Conservation (phyloP, 2,797 vertebrate species). For the Falco concolor region DNA sequence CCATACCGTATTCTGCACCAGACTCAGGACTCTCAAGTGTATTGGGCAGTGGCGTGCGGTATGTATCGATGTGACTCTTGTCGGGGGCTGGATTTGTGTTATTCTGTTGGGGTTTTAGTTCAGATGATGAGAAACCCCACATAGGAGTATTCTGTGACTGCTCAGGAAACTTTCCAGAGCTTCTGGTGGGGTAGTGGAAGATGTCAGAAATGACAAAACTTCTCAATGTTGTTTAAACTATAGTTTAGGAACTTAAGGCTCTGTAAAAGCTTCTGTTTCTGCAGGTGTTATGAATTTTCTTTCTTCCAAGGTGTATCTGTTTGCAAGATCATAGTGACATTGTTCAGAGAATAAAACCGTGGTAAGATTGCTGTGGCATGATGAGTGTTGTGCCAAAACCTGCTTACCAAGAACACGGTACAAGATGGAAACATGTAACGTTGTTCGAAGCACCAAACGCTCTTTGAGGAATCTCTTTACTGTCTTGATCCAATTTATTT, state of each 20-base stretch:
- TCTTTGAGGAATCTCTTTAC: not conserved
- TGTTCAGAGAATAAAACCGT: not conserved
- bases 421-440: not conserved
- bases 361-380: not conserved
- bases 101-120: not conserved
- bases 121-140: not conserved
- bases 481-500: not conserved
- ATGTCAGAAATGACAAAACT: not conserved
- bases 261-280: not conserved
- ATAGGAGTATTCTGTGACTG: not conserved
- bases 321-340: not conserved
- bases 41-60: slow-evolving; percentile 95
- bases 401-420: not conserved
- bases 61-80: slow-evolving; percentile 30
- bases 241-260: not conserved
- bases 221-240: not conserved
- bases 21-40: slow-evolving; percentile 91
- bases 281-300: not conserved
- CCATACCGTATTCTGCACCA: slow-evolving; percentile 95
- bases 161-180: not conserved
- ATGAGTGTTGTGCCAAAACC: not conserved
- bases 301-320: not conserved
- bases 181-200: not conserved
- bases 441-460: not conserved
- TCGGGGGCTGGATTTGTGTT: not conserved